Conservation (phyloP, 2,797 vertebrate genomes). For the Podargus strigoides region DNA sequence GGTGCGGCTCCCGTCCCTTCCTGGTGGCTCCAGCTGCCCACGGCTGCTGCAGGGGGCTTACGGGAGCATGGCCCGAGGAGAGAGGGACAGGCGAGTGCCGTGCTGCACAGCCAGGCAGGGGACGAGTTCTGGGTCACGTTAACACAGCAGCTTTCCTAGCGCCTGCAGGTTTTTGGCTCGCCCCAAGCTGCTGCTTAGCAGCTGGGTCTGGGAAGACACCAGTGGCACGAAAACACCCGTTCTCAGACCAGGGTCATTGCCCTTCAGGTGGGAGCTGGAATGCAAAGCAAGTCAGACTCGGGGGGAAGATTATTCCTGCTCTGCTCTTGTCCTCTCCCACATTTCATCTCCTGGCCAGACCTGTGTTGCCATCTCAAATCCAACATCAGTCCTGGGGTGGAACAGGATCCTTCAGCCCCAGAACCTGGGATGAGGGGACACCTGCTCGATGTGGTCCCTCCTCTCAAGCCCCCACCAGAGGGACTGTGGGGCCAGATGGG, state of each 20-base stretch:
- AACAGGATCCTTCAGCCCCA: neutral
- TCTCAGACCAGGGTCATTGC: neutral
- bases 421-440: neutral
- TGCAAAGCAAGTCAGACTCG: neutral
- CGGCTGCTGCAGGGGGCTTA: neutral
- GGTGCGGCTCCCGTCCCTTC: neutral
- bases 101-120: neutral
- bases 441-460: rapidly evolving
- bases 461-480: neutral
- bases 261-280: neutral
- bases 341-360: neutral
- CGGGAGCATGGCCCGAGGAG: rapidly evolving
- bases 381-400: neutral
- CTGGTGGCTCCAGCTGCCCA: neutral
- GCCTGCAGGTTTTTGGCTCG: neutral
- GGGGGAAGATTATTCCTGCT: neutral
- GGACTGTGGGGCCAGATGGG: neutral
- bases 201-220: neutral
- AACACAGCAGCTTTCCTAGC: neutral
- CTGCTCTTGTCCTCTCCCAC: rapidly evolving
- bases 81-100: neutral
- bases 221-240: neutral
- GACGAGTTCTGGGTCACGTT: neutral
- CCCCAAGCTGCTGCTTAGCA: neutral
- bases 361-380: rapidly evolving